These are phyloP conservation scores for Lasioglossum lativentre DNA, from an alignment of 2,888 invertebrate genomes.

Conservation along the genomic window DNA sequence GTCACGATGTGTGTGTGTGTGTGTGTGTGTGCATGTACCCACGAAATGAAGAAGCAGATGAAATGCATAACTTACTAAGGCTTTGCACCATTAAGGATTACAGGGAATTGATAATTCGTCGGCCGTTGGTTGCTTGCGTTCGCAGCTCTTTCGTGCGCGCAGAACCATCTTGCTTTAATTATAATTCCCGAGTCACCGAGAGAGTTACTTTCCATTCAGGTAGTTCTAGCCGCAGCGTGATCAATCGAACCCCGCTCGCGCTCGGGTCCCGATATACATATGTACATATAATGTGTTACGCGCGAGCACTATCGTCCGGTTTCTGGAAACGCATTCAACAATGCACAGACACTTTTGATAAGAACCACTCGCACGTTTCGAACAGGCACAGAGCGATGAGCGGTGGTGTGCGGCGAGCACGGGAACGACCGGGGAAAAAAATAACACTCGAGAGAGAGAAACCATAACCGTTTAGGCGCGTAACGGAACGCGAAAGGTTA, in stretches of 20 bases:
- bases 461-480: conserved; percentile 17
- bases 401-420: neutral
- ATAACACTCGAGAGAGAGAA: neutral
- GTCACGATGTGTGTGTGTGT: neutral
- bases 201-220: conserved; percentile 68
- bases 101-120: conserved; percentile 44
- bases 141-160: conserved; percentile 45
- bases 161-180: conserved; percentile 59
- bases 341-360: conserved; percentile 44
- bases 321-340: conserved; percentile 52
- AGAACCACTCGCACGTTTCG: conserved; percentile 31
- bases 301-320: conserved; percentile 43
- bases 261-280: conserved; percentile 35
- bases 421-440: neutral
- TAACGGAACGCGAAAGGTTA: conserved; percentile 38
- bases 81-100: conserved; percentile 50
- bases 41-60: conserved; percentile 13
- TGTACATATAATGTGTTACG: conserved; percentile 28
- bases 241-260: conserved; percentile 55
- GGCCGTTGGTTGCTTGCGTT: conserved; percentile 31
- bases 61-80: conserved; percentile 59
- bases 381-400: neutral
- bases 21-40: neutral
- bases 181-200: conserved; percentile 49
- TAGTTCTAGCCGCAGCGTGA: conserved; percentile 59